Conservation (phyloP, 1,140 invertebrate species). For the Brachionus rubens region DNA sequence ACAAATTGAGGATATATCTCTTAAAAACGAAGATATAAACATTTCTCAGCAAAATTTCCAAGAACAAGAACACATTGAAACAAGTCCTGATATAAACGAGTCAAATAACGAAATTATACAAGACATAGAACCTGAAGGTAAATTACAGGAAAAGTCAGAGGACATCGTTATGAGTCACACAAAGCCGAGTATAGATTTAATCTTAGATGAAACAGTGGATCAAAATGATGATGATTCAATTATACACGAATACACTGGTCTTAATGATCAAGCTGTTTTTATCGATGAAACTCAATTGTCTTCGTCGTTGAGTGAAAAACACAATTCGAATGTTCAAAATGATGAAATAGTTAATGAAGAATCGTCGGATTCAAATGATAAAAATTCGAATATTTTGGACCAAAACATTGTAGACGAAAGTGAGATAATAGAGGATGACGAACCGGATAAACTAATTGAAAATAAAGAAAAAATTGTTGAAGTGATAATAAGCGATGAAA, state of each 20-base stretch:
- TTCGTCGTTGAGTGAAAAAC: neutral
- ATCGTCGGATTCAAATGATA: neutral
- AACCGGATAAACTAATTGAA: neutral
- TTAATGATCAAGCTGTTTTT: slow-evolving; percentile 20
- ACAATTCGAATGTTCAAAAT: neutral
- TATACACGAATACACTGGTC: neutral
- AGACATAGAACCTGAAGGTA: too few relatives aligned
- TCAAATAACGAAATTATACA: too few relatives aligned
- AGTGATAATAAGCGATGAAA: slow-evolving; percentile 15
- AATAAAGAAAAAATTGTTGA: neutral
- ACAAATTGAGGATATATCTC: too few relatives aligned
- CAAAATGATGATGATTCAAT: neutral
- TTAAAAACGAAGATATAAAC: too few relatives aligned
- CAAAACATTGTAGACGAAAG: slow-evolving; percentile 15
- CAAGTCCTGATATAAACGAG: too few relatives aligned
- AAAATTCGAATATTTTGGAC: slow-evolving; percentile 18
- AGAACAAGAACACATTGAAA: too few relatives aligned
- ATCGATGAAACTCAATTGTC: slow-evolving; percentile 24
- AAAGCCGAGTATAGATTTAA: neutral
- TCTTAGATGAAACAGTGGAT: neutral
- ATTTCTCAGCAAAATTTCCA: too few relatives aligned
- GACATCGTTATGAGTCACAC: neutral
- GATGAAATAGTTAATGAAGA: neutral
- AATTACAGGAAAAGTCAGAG: too few relatives aligned
- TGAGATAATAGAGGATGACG: neutral